A percentile compares a stretch with the other conserved stretches of the same genome.
These are phyloP conservation scores for Meloidogyne exigua DNA, from an alignment of 1,140 invertebrate genomes.

Conservation along the genomic window DNA sequence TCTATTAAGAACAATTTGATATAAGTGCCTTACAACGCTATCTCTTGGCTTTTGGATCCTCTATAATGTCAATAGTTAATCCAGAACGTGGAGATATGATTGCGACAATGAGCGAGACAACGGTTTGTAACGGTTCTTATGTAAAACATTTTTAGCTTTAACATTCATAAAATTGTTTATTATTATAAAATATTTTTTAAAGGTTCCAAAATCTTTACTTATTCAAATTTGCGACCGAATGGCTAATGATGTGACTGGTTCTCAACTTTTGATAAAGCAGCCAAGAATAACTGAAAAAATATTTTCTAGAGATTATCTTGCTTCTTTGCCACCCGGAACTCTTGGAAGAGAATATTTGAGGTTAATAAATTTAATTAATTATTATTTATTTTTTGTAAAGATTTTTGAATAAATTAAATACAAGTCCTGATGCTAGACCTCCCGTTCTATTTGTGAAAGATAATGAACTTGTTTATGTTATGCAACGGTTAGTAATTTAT, in stretches of 20 bases:
- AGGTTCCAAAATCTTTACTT: slow-evolving; percentile 31
- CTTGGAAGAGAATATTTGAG: slow-evolving; percentile 41
- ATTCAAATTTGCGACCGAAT: slow-evolving; percentile 35
- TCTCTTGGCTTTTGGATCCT: slow-evolving; percentile 13
- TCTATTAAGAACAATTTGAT: slow-evolving; percentile 10
- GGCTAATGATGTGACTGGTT: slow-evolving; percentile 28
- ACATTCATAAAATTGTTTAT: neutral
- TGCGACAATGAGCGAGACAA: slow-evolving; percentile 47
- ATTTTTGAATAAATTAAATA: slow-evolving; percentile 42
- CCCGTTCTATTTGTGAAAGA: slow-evolving; percentile 87
- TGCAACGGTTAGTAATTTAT: slow-evolving; percentile 72
- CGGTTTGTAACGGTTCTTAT: neutral
- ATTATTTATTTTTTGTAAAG: slow-evolving; percentile 17
- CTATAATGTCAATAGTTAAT: slow-evolving; percentile 35
- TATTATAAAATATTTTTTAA: neutral
- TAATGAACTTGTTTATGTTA: slow-evolving; percentile 85
- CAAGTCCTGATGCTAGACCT: slow-evolving; percentile 81
- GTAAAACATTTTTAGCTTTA: neutral
- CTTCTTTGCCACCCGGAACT: slow-evolving; percentile 33
- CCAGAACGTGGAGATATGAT: slow-evolving; percentile 45
- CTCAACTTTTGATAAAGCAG: slow-evolving; percentile 25
- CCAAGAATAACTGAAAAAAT: slow-evolving; percentile 37
- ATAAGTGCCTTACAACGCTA: slow-evolving; percentile 7
- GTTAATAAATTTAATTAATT: slow-evolving; percentile 12
- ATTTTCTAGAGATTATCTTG: slow-evolving; percentile 33